Evolutionary conservation across 2,888 invertebrate genomes (phyloP).

Genomic region (Pachliopta kotzebuea): DNA sequence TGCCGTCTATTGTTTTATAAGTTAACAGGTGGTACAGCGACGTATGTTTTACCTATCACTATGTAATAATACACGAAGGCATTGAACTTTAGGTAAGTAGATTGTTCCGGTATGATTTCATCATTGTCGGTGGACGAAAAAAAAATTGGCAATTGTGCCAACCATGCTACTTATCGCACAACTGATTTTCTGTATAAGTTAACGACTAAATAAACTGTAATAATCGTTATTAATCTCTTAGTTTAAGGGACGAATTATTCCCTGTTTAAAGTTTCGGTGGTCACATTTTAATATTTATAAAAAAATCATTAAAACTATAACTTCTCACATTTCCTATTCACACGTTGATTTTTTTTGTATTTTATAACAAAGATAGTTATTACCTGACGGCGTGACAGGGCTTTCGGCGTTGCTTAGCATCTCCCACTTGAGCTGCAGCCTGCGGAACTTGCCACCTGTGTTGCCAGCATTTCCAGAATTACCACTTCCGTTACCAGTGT

Average conservation of each 20-base stretch:
- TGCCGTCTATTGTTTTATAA: conserved; percentile 17
- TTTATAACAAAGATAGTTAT: neutral
- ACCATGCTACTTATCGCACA: neutral
- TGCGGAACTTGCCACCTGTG: conserved; percentile 86
- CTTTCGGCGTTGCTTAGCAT: conserved; percentile 82
- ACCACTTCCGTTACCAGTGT: conserved; percentile 73
- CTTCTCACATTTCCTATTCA: too few relatives aligned
- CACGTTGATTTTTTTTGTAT: too few relatives aligned
- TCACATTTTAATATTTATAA: too few relatives aligned
- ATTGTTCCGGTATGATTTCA: conserved; percentile 26
- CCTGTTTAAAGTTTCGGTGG: too few relatives aligned
- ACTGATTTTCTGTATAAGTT: too few relatives aligned
- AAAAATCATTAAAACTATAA: too few relatives aligned
- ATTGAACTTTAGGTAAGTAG: conserved; percentile 21
- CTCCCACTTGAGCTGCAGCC: conserved; percentile 91
- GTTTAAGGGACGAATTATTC: too few relatives aligned
- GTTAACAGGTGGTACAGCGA: neutral
- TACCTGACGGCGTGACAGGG: conserved; percentile 68
- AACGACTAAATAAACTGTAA: too few relatives aligned
- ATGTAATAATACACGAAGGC: conserved; percentile 12
- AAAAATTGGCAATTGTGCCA: conserved; percentile 20
- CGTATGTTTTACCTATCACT: neutral
- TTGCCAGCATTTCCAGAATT: conserved; percentile 76
- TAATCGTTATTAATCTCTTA: too few relatives aligned
- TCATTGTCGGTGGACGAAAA: conserved; percentile 6